These are phyloP conservation scores for Gibbula magus DNA, from an alignment of 2,888 invertebrate species.

Conservation along the genomic window DNA sequence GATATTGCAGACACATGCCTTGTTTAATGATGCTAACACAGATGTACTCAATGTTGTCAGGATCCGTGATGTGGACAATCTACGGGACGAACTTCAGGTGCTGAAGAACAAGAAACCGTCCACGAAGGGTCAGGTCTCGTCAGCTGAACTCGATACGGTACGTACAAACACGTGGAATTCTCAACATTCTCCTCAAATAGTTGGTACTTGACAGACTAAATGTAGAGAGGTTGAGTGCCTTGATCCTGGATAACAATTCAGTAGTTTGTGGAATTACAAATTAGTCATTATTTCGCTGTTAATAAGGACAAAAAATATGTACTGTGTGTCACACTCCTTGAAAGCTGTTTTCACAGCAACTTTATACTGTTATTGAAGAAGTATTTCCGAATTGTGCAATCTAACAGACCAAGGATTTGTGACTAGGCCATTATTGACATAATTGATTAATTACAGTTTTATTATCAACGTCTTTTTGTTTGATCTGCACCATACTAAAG, in stretches of 20 bases:
- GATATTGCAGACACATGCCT: too few species aligned
- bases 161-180: slow-evolving; percentile 30
- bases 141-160: slow-evolving; percentile 63
- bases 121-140: slow-evolving; percentile 42
- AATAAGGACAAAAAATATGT: too few species aligned
- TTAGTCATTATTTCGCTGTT: not conserved
- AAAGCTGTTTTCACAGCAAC: too few species aligned
- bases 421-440: too few species aligned
- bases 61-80: slow-evolving; percentile 56
- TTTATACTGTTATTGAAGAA: too few species aligned
- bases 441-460: too few species aligned
- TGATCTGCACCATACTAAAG: too few species aligned
- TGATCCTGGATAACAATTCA: not conserved
- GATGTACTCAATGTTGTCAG: slow-evolving; percentile 36
- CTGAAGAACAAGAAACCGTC: slow-evolving; percentile 49
- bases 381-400: too few species aligned
- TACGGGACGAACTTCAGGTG: slow-evolving; percentile 56
- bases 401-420: too few species aligned
- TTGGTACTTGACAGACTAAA: not conserved
- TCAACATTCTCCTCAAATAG: not conserved
- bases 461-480: too few species aligned
- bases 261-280: not conserved
- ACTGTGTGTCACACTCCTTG: too few species aligned
- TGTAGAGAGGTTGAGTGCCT: not conserved
- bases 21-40: too few species aligned